These are phyloP conservation scores for Heliocidaris erythrogramma DNA, from an alignment of 35 echinoderm and acorn worm species.

Conservation along the genomic window DNA sequence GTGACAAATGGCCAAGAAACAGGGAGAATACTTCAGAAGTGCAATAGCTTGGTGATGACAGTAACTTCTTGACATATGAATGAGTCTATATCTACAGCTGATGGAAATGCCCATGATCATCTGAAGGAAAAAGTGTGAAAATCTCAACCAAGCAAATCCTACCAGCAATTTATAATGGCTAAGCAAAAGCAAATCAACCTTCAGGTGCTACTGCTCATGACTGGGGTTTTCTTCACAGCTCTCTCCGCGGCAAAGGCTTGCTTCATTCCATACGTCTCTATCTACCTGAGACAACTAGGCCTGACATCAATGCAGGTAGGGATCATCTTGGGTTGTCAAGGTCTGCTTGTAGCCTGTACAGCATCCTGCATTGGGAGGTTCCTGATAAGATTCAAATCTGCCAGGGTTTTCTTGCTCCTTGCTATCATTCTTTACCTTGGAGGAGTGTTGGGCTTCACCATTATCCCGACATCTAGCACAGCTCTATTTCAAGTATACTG, in stretches of 20 bases:
- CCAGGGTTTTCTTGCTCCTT: conserved; percentile 60
- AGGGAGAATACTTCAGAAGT: too few species aligned
- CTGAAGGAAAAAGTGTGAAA: neutral
- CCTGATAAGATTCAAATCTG: conserved; percentile 60
- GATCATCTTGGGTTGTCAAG: conserved; percentile 66
- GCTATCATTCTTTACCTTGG: conserved; percentile 64
- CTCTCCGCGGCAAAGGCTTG: conserved; percentile 77
- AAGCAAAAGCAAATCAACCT: conserved; percentile 58
- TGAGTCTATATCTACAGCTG: too few species aligned
- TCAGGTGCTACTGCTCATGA: conserved; percentile 43
- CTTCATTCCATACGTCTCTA: conserved; percentile 72
- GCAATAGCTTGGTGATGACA: too few species aligned
- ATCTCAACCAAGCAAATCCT: neutral
- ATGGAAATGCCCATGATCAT: neutral
- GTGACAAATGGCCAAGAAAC: too few species aligned
- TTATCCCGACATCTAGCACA: conserved; percentile 66
- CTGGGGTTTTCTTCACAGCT: conserved; percentile 51
- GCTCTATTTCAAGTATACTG: conserved; percentile 63
- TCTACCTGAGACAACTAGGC: conserved; percentile 91
- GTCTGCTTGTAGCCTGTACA: conserved; percentile 56
- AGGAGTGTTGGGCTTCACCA: conserved; percentile 62
- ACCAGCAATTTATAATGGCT: conserved; percentile 41
- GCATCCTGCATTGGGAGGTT: conserved; percentile 65
- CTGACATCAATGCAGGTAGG: conserved; percentile 72
- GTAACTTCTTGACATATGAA: too few species aligned